Evolutionary conservation across 2,888 invertebrate genomes (phyloP), one percentile per base, ranked within the genome.

Genomic region (Conus canariensis): DNA sequence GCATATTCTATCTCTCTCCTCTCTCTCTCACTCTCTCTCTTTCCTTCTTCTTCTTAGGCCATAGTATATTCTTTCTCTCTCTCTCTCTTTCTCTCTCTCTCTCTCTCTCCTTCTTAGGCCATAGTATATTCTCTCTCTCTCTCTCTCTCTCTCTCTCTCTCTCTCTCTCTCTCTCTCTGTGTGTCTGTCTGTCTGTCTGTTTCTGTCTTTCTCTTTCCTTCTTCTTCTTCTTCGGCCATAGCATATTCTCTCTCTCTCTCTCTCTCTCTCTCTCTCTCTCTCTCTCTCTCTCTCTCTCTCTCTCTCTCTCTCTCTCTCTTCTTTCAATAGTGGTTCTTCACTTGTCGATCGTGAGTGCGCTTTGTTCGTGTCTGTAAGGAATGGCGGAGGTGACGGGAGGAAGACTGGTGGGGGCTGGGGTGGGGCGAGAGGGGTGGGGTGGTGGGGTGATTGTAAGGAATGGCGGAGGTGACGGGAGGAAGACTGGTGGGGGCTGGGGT

Each of bases 11-110:
- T 70, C 70, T 19, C 70, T 22, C 70, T 22, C 70, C 45, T 70
- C 70, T 19, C 70, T 22, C 70, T 22, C 70, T 70, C 70, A 5
- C 70, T 70, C 14, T 70, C 22, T 7, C 70, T 22, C 70, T 22
- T 80, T 16, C 45, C 30, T 80, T 25, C 77, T 25, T 7, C 45
- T 45, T 45, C 3, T 45, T 64, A 0, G 10, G 1, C 60, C 16
- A 64, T 64, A 10, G 1, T 7, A 64, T 45, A 30, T 30, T 64
- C 30, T 80, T 16, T 80, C 30, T 80, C 77, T 80, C 30, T 77
- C 30, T 80, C 30, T 80, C 77, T 80, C 77, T 30, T 16, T 80
- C 77, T 77, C 77, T 77, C 77, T 30, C 77, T 30, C 77, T 30
- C 77, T 30, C 30, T 30, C 77, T 25, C 77, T 25, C 70, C 45